Base-by-base conservation (phyloP, 2,113 vertebrate genomes). In the Typhlomys cinereus region DNA sequence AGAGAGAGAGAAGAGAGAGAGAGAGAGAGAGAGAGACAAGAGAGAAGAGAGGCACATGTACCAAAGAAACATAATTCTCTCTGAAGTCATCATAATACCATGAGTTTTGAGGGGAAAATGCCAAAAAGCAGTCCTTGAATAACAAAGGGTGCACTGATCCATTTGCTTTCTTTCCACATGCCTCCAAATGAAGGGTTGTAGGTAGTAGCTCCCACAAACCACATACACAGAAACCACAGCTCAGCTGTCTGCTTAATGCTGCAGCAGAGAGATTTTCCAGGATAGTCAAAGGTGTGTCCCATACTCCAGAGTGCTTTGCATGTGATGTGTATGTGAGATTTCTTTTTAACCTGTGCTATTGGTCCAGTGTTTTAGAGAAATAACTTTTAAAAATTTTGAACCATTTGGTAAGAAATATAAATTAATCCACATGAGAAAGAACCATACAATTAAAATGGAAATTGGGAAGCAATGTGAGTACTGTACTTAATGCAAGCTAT, bases 131-230 rank as follows among this genome's bases (percentile, higher is more conserved):
- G 13, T 52, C 83, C 12, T 76, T 74, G 44, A 2, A 25, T 91
- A 66, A 59, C 44, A 31, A 73, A 59, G 9, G 9, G 44, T n/a
- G 10, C 18, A 91, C 21, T 71, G 85, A 96, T 90, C 1, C 82
- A 41, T 36, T 15, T 50, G 0, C 23, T 96, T 96, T 79, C 5
- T 80, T 93, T 54, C 67, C 74, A 6, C 25, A 87, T 44, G 50
- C 75, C 5, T 46, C 69, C 78, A 92, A 76, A 25, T 81, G 81
- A 93, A 86, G 34, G n/a, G 71, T 88, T 36, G 46, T 8, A 48
- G 9, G 41, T 92, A n/a, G n/a, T 71, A 96, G 83, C 94, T 57
- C 94, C 80, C 46, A 67, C n/a, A n/a, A 88, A 27, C 85, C 88
- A 94, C 27, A 94, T 41, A 71, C 18, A 85, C 76, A 46, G 18